A percentile compares a stretch with the other conserved stretches of the same genome.
Conservation (phyloP, 2,888 invertebrate genomes). For the Gymnoscelis rufifasciata region DNA sequence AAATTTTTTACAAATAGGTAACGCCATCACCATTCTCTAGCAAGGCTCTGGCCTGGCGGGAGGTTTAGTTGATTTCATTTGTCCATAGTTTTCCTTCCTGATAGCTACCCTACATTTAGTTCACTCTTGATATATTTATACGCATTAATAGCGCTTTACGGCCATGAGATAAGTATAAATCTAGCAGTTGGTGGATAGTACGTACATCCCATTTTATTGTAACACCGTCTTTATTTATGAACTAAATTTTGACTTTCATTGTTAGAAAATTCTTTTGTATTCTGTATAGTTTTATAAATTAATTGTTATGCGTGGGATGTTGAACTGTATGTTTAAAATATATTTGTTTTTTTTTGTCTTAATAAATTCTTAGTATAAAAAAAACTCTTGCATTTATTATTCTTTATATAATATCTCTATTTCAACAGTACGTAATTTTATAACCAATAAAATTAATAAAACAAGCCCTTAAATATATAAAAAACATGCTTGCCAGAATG, state of each 20-base stretch:
- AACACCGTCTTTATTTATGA: conserved; percentile 57
- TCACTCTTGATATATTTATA: conserved; percentile 65
- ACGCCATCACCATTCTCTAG: too few species aligned
- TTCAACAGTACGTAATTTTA: conserved; percentile 17
- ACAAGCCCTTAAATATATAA: conserved; percentile 72
- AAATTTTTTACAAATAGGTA: too few species aligned
- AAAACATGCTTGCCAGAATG: conserved; percentile 73
- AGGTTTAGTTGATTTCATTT: background rate
- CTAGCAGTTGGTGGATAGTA: conserved; percentile 50
- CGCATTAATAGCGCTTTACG: conserved; percentile 69
- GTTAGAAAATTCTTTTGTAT: conserved; percentile 27
- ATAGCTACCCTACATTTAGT: conserved; percentile 37
- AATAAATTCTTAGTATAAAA: too few species aligned
- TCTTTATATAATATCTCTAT: too few species aligned
- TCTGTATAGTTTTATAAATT: conserved; percentile 10
- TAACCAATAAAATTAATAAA: conserved; percentile 66
- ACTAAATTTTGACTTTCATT: conserved; percentile 36
- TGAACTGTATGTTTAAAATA: too few species aligned
- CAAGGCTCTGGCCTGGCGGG: too few species aligned
- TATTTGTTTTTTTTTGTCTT: too few species aligned
- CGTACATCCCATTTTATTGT: conserved; percentile 63
- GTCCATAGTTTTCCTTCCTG: conserved; percentile 14
- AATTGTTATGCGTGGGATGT: conserved; percentile 3
- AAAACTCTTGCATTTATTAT: too few species aligned
- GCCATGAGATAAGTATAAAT: conserved; percentile 67